Evolutionary conservation across 2,888 invertebrate species (phyloP).

Genomic region (Aphidoletes aphidimyza): DNA sequence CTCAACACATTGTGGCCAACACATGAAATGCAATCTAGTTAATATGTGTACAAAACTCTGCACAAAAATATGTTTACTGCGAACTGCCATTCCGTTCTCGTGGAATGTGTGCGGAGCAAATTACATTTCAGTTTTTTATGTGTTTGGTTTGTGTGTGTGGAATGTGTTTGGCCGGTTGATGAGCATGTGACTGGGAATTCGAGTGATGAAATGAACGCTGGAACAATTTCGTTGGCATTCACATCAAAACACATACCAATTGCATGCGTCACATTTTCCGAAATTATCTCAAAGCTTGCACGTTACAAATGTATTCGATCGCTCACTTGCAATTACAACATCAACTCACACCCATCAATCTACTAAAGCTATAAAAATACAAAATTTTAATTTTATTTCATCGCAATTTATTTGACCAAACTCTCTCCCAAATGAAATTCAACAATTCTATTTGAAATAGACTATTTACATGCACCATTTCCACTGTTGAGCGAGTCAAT

Average conservation of each 20-base stretch:
- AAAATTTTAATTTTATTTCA: not conserved
- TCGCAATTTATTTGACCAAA: not conserved
- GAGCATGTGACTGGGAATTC: not conserved
- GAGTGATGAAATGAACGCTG: not conserved
- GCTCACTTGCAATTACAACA: not conserved
- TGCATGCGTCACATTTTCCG: not conserved
- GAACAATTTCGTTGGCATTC: not conserved
- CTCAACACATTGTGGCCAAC: slow-evolving; percentile 8
- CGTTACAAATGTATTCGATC: not conserved
- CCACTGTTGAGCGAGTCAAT: not conserved
- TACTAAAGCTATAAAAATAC: not conserved
- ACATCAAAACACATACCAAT: not conserved
- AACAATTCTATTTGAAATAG: not conserved
- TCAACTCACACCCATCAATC: not conserved
- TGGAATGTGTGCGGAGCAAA: not conserved
- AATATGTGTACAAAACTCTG: not conserved
- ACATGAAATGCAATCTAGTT: slow-evolving; percentile 34
- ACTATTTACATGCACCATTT: not conserved
- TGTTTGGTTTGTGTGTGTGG: too few species aligned
- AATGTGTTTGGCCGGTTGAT: too few species aligned
- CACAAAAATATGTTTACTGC: slow-evolving; percentile 17
- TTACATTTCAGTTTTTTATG: too few species aligned
- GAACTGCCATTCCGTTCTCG: not conserved
- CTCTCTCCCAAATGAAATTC: not conserved
- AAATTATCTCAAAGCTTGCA: not conserved